Evolutionary conservation across 2,797 vertebrate genomes (phyloP), one percentile per base, ranked within the genome.

Genomic region (Telmatherina bonti): DNA sequence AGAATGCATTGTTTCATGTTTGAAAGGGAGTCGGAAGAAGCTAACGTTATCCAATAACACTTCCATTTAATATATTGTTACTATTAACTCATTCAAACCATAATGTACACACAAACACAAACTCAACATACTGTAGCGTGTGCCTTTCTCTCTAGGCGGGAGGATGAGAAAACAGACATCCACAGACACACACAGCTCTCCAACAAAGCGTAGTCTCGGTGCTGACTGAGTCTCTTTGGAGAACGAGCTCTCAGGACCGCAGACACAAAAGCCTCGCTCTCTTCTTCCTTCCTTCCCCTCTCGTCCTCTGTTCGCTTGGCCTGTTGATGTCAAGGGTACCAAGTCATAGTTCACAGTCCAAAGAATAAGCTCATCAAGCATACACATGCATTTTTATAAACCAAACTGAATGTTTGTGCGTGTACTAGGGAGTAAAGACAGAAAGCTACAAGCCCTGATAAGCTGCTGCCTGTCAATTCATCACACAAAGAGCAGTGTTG

Each of bases 321-420:
- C 88, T 90, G 92, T 91, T 91, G 87, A 91, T 92, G 86, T 92
- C 80, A 88, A 90, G 87, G 82, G 89, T 80, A 79, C 81, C 85
- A 81, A 85, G 88, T 79, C 84, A 83, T 60, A 74, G 78, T 41
- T 74, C 75, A 52, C 20, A 78, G 74, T 81, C 70, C 68, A 74
- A 83, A 86, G 79, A 87, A 88, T 70, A 79, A 78, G 74, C 84
- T 88, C 85, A 87, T 92, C 88, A 84, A 65, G 70, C 85, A 82
- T 29, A 85, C 82, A 84, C 65, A 74, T 65, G 85, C 64, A 62
- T 33, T 47, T 49, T 2, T 49, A n/a, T 36, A 5, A 29, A 64
- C 27, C 36, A 15, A 26, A 1, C 2, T 6, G n/a, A 47, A 56
- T 26, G 29, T 54, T 35, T 49, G 63, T 52, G 65, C 43, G 33